Conservation (phyloP, 2,113 vertebrate species). For the Pelecanoides urinatrix region DNA sequence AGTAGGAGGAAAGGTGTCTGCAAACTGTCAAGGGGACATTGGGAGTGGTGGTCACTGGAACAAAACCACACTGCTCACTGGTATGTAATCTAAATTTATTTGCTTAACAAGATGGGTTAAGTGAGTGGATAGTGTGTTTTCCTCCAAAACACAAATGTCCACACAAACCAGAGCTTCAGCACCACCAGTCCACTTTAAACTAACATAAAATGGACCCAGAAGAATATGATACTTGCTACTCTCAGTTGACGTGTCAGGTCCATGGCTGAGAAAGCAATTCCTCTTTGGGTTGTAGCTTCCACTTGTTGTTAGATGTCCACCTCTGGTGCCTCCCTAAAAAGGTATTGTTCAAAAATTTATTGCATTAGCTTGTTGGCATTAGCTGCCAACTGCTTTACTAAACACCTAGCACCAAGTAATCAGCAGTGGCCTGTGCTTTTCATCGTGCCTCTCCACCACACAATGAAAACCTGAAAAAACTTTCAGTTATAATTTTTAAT, state of each 20-base stretch:
- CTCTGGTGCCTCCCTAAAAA: neutral
- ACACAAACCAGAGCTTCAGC: neutral
- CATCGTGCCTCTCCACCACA: fast-evolving
- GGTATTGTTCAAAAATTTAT: neutral
- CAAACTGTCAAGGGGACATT: neutral
- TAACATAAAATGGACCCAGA: neutral
- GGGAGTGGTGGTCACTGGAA: neutral
- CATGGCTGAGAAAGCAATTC: neutral
- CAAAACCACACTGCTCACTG: neutral
- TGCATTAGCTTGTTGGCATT: neutral
- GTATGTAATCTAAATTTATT: neutral
- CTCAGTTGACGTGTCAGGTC: neutral
- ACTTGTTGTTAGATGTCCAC: neutral
- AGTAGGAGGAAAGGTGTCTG: neutral
- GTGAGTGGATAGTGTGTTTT: neutral
- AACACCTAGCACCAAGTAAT: neutral
- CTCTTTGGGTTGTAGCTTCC: neutral
- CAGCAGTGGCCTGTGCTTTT: neutral
- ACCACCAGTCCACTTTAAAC: neutral
- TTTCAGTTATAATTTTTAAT: neutral
- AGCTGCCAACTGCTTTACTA: neutral
- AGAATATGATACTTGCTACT: neutral
- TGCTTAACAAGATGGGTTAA: neutral
- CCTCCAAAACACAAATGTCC: neutral
- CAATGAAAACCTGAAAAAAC: neutral